phyloP scores from a whole-genome alignment of 2,888 invertebrate genomes.

The Chydorus sphaericus region DNA sequence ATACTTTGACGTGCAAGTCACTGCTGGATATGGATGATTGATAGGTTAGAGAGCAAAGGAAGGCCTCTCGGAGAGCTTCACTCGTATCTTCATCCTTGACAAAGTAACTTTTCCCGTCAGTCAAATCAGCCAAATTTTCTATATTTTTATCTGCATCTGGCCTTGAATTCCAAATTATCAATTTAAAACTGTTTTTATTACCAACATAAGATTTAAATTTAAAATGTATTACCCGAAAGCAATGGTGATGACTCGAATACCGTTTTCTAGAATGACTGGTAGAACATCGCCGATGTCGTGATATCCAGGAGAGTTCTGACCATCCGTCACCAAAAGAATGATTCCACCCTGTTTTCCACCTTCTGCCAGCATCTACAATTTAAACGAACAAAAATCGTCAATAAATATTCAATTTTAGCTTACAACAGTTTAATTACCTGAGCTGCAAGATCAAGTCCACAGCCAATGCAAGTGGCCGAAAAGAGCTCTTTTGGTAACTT shows the following conservation, averaged over 20 bases:
- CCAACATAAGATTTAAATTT: not conserved
- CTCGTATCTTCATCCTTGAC: not conserved
- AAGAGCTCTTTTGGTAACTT: not conserved
- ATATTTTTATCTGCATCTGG: not conserved
- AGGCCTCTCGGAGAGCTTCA: constrained; percentile 1
- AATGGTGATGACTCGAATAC: not conserved
- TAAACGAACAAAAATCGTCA: not conserved
- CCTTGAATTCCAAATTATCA: not conserved
- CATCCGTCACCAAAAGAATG: constrained; percentile 4
- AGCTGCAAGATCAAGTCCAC: not conserved
- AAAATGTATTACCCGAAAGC: not conserved
- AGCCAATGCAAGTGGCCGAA: constrained; percentile 3
- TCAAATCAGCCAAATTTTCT: not conserved
- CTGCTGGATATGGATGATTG: not conserved
- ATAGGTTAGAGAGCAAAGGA: not conserved
- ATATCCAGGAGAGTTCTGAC: not conserved
- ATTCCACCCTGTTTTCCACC: not conserved
- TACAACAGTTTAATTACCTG: not conserved
- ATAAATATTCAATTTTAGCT: not conserved
- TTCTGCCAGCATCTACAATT: not conserved
- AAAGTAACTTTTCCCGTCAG: constrained; percentile 4
- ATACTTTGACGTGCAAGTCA: constrained; percentile 1
- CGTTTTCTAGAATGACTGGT: not conserved
- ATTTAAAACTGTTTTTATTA: not conserved
- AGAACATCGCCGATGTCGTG: not conserved